phyloP scores from a whole-genome alignment of 2,888 invertebrate genomes.

The Autographa gamma region DNA sequence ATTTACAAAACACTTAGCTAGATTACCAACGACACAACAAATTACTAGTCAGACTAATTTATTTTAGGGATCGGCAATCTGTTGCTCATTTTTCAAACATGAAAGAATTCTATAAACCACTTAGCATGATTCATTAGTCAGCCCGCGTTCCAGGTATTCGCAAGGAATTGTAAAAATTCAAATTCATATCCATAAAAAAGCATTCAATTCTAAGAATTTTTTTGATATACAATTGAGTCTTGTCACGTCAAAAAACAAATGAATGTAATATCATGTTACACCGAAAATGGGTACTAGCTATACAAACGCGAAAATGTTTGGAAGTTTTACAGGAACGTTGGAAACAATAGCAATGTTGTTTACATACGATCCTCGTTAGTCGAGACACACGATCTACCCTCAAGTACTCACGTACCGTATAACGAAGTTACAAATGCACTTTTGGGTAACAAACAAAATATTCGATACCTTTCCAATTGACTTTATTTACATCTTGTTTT shows the following conservation, averaged over 20 bases:
- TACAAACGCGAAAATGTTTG: not conserved
- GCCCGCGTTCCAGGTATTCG: not conserved
- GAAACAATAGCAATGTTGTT: slow-evolving; percentile 27
- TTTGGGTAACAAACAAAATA: slow-evolving; percentile 24
- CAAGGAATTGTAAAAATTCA: not conserved
- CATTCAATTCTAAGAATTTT: not conserved
- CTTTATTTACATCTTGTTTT: slow-evolving; percentile 37
- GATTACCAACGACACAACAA: not conserved
- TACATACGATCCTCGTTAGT: slow-evolving; percentile 40
- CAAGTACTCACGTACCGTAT: slow-evolving; percentile 23
- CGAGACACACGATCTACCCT: slow-evolving; percentile 21
- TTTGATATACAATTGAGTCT: not conserved
- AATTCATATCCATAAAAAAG: not conserved
- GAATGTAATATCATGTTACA: not conserved
- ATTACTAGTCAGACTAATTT: not conserved
- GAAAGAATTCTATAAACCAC: not conserved
- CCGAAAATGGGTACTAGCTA: not conserved
- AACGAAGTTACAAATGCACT: slow-evolving; percentile 40
- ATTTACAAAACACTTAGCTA: not conserved
- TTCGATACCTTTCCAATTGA: slow-evolving; percentile 30
- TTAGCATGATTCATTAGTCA: not conserved
- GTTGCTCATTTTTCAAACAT: not conserved
- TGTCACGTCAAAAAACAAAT: not conserved
- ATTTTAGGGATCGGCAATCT: not conserved
- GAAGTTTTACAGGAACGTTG: not conserved